A percentile compares a stretch with the other conserved stretches of the same genome.
Conservation (phyloP, 2,797 vertebrate genomes). For the Decapterus maruadsi region DNA sequence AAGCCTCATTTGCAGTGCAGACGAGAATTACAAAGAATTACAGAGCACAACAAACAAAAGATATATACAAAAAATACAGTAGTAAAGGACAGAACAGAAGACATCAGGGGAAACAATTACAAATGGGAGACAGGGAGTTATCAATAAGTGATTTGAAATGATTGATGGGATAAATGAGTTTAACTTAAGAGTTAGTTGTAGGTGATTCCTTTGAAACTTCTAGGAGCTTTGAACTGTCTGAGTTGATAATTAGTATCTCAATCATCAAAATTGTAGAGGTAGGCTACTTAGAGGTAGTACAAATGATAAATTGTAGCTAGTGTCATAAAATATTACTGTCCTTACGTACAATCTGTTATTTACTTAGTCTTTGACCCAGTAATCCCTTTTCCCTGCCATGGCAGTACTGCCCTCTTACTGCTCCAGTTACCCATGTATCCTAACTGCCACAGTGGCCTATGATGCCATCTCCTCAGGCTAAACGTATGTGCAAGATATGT, state of each 20-base stretch:
- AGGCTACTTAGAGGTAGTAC: background rate
- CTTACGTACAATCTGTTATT: constrained; percentile 18
- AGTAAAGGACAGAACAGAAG: no score
- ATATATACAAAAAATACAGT: no score
- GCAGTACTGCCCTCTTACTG: constrained; percentile 32
- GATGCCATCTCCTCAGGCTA: constrained; percentile 47
- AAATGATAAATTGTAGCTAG: background rate
- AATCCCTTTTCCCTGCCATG: constrained; percentile 22
- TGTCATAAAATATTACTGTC: background rate
- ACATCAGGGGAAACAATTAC: no score
- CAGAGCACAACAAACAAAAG: no score
- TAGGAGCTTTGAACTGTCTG: background rate
- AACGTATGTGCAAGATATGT: constrained; percentile 57
- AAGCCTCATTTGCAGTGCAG: no score
- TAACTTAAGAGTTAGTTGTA: no score
- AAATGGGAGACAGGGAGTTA: no score
- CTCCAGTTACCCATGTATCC: constrained; percentile 49
- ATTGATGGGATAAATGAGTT: no score
- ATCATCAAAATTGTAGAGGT: background rate
- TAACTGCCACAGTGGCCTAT: constrained; percentile 42
- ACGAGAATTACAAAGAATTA: no score
- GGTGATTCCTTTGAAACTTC: no score
- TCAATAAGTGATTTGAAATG: no score
- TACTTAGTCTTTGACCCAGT: constrained; percentile 33
- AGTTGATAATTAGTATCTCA: background rate